Evolutionary conservation across 2,797 vertebrate species (phyloP), one percentile per base, ranked within the genome.

Genomic region (Dipus sagitta): DNA sequence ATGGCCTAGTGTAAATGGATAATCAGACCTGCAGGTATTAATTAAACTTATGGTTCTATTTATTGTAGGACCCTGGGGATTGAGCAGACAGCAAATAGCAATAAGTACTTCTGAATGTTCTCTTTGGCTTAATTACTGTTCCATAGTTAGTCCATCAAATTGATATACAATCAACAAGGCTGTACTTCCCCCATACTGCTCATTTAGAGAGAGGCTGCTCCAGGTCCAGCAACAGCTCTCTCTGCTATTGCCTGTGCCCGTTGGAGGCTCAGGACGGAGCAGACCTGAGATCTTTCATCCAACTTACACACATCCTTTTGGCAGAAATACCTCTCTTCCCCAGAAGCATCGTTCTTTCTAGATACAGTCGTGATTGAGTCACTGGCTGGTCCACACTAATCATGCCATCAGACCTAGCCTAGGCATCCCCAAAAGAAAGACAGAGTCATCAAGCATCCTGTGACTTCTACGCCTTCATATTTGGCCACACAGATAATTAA

Each of bases 11-110:
- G 86, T 97, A 98, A 98, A 97, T 96, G 97, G 96, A 97, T 97
- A 98, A 97, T 96, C 97, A 98, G 97, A 96, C 97, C 97, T 97
- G 97, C 97, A 98, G 97, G 96, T 97, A 98, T 98, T 98, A 98
- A 98, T 98, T 98, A 98, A 98, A 98, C 97, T 97, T 98, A 98
- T 97, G 97, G 97, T 98, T 98, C 97, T 98, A 97, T 98, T 98
- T 98, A 98, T 98, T 98, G 97, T 96, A 96, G 97, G 97, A 97
- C 98, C 97, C 97, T 96, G 95, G 97, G 97, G 96, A 98, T 94
- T 96, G 97, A 78, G 62, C 93, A 97, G 97, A 97, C 97, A 98
- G 98, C 97, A 98, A 98, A 97, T 94, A 97, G 97, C 10, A 65
- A 95, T 98, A 98, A 98, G 98, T 97, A 97, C 97, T 98, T 97